A percentile compares a stretch with the other conserved stretches of the same genome.
These are phyloP conservation scores for Dysmachus trigonus DNA, from an alignment of 2,888 invertebrate genomes.

Conservation along the genomic window DNA sequence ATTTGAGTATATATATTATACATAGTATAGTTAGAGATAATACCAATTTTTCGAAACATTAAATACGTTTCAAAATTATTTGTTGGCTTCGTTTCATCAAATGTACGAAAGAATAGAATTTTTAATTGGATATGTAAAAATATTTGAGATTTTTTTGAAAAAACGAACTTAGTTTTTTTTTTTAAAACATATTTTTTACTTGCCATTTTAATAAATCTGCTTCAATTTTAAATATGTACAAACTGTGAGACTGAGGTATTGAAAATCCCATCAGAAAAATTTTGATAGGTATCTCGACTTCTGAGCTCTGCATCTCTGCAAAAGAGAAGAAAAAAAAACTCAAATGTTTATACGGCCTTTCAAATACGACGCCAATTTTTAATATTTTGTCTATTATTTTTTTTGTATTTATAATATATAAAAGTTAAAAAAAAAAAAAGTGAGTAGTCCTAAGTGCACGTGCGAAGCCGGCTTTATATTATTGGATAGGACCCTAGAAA, in stretches of 20 bases:
- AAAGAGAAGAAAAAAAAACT: background rate
- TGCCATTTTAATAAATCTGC: too few species aligned
- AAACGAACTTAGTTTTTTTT: background rate
- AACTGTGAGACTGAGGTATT: too few species aligned
- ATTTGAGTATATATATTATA: background rate
- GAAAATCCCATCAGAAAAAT: too few species aligned
- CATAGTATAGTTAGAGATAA: background rate
- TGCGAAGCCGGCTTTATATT: background rate
- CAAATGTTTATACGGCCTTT: too few species aligned
- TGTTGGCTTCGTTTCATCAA: background rate
- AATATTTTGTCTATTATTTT: too few species aligned
- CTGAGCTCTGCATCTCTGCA: background rate
- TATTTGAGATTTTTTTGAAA: background rate
- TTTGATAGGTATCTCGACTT: too few species aligned
- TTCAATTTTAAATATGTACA: too few species aligned
- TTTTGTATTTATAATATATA: background rate
- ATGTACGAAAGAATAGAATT: background rate
- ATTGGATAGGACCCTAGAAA: background rate
- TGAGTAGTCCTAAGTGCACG: background rate
- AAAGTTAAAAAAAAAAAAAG: background rate
- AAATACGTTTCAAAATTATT: background rate
- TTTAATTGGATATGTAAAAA: background rate
- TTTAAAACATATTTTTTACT: too few species aligned
- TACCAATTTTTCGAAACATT: background rate
- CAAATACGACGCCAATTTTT: too few species aligned